These are phyloP conservation scores for Anadara kagoshimensis DNA, from an alignment of 1,140 invertebrate genomes.

Conservation along the genomic window DNA sequence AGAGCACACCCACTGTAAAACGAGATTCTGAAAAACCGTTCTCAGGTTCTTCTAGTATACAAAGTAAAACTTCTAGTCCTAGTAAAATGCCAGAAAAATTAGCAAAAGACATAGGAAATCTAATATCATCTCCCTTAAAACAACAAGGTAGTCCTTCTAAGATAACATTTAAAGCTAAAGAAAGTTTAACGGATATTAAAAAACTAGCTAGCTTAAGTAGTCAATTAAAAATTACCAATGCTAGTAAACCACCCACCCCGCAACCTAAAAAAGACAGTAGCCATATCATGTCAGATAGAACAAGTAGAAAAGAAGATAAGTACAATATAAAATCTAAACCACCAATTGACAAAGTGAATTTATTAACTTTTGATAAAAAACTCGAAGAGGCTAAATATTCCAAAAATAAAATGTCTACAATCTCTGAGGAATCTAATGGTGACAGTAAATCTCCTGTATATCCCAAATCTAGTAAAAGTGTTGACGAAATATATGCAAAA, in stretches of 20 bases:
- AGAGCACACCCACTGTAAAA: constrained; percentile 9
- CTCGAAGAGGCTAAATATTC: constrained; percentile 14
- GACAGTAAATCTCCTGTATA: constrained; percentile 18
- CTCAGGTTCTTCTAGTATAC: constrained; percentile 2
- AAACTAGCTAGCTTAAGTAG: constrained; percentile 49
- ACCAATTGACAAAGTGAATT: too few relatives aligned
- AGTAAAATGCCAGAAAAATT: constrained; percentile 66
- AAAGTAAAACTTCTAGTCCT: constrained; percentile 51
- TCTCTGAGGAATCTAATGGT: constrained; percentile 24
- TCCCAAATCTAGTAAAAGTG: constrained; percentile 19
- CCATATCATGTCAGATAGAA: too few relatives aligned
- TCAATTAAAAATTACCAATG: constrained; percentile 26
- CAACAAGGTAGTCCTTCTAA: constrained; percentile 56
- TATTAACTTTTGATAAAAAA: neutral
- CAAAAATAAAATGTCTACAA: constrained; percentile 32
- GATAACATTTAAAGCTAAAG: constrained; percentile 59
- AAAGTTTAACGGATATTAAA: constrained; percentile 56
- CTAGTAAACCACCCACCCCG: constrained; percentile 53
- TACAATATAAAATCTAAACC: too few relatives aligned
- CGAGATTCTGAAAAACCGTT: constrained; percentile 6
- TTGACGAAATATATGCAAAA: constrained; percentile 7
- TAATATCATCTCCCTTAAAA: constrained; percentile 58
- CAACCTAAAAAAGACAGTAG: constrained; percentile 40
- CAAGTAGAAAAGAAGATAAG: too few relatives aligned
- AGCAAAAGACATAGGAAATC: constrained; percentile 64